These are phyloP conservation scores for Oxyura jamaicensis DNA, from an alignment of 2,113 vertebrate genomes.

Conservation along the genomic window DNA sequence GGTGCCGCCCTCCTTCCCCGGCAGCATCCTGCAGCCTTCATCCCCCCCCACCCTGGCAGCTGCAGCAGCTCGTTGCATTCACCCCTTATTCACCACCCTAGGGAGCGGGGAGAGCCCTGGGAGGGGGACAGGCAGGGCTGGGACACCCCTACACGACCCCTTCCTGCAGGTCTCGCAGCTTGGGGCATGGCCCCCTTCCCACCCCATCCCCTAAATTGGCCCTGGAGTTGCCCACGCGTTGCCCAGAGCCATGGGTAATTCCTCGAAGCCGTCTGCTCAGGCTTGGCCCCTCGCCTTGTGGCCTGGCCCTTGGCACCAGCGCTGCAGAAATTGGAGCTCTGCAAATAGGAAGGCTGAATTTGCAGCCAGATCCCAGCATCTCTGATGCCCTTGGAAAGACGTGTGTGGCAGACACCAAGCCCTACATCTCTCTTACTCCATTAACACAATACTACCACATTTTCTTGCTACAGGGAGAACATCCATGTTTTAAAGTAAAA, in stretches of 20 bases:
- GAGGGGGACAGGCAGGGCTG: accelerated
- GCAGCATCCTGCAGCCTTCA: neutral
- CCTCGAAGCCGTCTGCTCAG: neutral
- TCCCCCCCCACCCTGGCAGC: neutral
- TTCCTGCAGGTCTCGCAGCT: accelerated
- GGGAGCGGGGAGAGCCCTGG: neutral
- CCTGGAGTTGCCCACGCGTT: neutral
- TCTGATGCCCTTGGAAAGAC: neutral
- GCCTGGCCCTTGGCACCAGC: neutral
- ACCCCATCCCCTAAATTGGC: neutral
- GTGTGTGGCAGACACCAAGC: neutral
- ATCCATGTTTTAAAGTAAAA: neutral
- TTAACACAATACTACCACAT: neutral
- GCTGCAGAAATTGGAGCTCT: neutral
- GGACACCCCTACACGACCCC: neutral
- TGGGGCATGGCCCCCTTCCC: neutral
- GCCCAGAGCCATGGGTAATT: neutral
- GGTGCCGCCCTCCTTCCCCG: neutral
- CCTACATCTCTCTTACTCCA: neutral
- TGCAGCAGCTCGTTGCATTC: neutral
- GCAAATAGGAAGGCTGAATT: neutral
- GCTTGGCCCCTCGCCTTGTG: neutral
- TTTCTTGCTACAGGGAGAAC: neutral
- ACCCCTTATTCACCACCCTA: neutral
- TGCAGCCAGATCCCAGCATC: neutral